Evolutionary conservation across 2,888 invertebrate species (phyloP).

Genomic region (Tinea semifulvella): DNA sequence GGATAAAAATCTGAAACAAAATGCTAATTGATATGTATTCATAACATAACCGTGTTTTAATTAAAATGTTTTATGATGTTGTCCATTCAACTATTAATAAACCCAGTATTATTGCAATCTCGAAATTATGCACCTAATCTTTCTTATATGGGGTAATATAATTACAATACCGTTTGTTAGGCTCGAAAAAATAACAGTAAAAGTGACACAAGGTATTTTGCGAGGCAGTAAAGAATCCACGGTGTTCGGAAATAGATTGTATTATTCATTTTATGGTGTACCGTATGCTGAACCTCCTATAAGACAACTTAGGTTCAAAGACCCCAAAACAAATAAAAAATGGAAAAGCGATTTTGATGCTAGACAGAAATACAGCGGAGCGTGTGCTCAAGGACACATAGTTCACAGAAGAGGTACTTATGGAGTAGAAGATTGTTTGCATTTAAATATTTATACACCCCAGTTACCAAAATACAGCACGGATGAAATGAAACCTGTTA

Average conservation of each 20-base stretch:
- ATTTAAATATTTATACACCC: constrained; percentile 75
- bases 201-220: constrained; percentile 37
- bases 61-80: no score
- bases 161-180: no score
- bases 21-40: not conserved
- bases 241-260: constrained; percentile 33
- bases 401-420: constrained; percentile 38
- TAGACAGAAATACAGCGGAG: constrained; percentile 48
- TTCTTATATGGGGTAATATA: no score
- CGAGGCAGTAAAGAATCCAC: constrained; percentile 34
- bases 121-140: no score
- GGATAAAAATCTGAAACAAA: constrained; percentile 45
- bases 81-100: no score
- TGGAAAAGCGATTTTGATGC: constrained; percentile 68
- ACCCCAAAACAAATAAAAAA: constrained; percentile 34
- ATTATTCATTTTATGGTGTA: constrained; percentile 48
- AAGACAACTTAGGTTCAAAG: constrained; percentile 42
- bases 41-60: no score
- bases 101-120: not conserved
- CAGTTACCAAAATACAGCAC: constrained; percentile 31
- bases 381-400: constrained; percentile 71
- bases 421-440: constrained; percentile 71
- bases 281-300: constrained; percentile 48
- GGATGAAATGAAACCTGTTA: constrained; percentile 31
- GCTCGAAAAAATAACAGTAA: constrained; percentile 30